Base-by-base conservation (phyloP, 2,797 vertebrate genomes). In the Morelia viridis region DNA sequence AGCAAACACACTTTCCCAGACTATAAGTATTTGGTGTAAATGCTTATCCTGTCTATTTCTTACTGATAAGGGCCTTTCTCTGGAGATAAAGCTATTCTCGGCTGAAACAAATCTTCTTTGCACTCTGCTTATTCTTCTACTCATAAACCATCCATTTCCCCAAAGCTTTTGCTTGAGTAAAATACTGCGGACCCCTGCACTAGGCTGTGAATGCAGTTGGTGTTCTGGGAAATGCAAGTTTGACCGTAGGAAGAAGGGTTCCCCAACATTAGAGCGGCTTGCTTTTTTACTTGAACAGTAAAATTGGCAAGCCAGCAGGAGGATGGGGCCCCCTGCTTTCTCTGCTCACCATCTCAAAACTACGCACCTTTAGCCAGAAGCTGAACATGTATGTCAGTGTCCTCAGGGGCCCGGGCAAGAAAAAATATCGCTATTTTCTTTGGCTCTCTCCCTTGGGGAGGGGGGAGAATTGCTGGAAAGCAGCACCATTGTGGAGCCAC, bases 341-440 rank as follows among this genome's bases (percentile, higher is more conserved):
- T 87, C 31, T 41, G 57, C 35, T 90, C 84, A 50, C 53, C 28
- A 35, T 8, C 68, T 46, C 71, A 2, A 31, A 90, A 76, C 53
- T 65, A 53, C 53, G 88, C 28, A 90, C 56, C 26, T 84, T 88
- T 88, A 61, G 71, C 64, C 26, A 4, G 57, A 91, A 53, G 76
- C 90, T 84, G 65, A 90, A 50, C 31, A 8, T 9, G 80, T 26
- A 85, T 60, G 4, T 53, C 85, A 0, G 87, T 90, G 87, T 22
- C 93, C 53, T 56, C 2, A 13, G 85, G 65, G 0, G 88, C 35
- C 85, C 90, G 1, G 28, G 50, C 89, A 86, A 93, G 84, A 93
- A 90, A 94, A 93, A 91, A 91, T 94, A 93, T 94, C 85, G 94
- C 93, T 85, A n/a, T 71, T 89, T 89, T 80, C 58, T 92, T 96